phyloP scores from a whole-genome alignment of 2,113 vertebrate species.

The Planiliza haematocheilus region DNA sequence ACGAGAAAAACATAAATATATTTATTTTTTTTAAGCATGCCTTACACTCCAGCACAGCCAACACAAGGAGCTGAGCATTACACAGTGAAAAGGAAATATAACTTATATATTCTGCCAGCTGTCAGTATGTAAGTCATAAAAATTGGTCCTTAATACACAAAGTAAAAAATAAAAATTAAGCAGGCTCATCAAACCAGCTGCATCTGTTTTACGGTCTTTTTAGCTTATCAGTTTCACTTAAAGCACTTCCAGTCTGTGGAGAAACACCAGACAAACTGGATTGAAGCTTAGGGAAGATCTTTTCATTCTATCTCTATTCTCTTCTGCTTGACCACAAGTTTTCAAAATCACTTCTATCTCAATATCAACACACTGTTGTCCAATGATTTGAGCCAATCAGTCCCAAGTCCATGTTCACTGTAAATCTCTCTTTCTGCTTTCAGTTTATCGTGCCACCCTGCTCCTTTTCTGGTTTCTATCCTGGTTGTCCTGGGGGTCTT shows the following conservation, averaged over 20 bases:
- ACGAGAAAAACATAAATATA: constrained; percentile 76
- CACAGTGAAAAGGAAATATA: constrained; percentile 66
- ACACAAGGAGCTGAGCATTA: constrained; percentile 52
- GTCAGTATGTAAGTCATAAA: constrained; percentile 55
- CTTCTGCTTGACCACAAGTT: no score
- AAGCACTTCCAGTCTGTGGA: constrained; percentile 59
- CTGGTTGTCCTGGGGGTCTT: no score
- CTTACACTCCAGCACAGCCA: constrained; percentile 66
- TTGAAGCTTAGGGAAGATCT: no score
- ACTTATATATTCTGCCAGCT: constrained; percentile 46
- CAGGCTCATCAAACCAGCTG: constrained; percentile 39
- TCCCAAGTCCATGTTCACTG: no score
- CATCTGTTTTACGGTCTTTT: constrained; percentile 20
- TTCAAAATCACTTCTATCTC: no score
- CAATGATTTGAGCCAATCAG: no score
- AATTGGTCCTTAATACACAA: constrained; percentile 61
- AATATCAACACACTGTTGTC: no score
- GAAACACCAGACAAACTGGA: constrained; percentile 15
- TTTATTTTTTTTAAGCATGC: constrained; percentile 74
- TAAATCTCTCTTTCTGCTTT: no score
- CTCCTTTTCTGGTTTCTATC: no score
- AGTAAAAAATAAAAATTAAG: constrained; percentile 6
- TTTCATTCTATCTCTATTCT: no score
- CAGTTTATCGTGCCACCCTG: no score
- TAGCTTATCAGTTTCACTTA: constrained; percentile 73